Conservation (phyloP, 2,888 invertebrate species). For the Hemicrepidius hirtus region DNA sequence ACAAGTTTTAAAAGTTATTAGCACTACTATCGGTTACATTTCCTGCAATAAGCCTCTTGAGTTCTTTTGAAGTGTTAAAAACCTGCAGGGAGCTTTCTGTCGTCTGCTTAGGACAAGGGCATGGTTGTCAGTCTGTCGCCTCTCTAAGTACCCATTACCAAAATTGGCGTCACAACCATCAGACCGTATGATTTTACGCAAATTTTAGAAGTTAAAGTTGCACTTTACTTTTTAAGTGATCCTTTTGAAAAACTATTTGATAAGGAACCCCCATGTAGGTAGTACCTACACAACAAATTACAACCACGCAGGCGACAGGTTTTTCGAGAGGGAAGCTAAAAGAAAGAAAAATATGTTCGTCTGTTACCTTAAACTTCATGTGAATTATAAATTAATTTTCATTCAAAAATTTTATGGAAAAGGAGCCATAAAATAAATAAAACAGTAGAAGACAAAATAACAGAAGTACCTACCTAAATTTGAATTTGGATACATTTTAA, state of each 20-base stretch:
- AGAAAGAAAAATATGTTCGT: too few relatives aligned
- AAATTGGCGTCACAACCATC: conserved; percentile 45
- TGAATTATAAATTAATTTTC: too few relatives aligned
- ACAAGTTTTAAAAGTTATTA: not conserved
- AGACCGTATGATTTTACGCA: conserved; percentile 43
- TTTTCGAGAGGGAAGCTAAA: too few relatives aligned
- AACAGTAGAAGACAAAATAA: too few relatives aligned
- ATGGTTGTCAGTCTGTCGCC: conserved; percentile 39
- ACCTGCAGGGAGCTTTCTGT: conserved; percentile 36
- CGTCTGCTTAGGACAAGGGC: conserved; percentile 27
- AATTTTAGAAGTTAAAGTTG: conserved; percentile 30
- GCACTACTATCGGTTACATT: conserved; percentile 30
- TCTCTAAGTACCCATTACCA: conserved; percentile 39
- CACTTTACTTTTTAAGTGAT: conserved; percentile 2
- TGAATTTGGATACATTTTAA: too few relatives aligned
- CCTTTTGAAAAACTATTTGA: not conserved
- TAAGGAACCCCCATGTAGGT: not conserved
- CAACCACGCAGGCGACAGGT: too few relatives aligned
- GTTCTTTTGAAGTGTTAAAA: conserved; percentile 36
- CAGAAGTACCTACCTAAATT: too few relatives aligned
- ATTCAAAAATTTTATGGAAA: too few relatives aligned
- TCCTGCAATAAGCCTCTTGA: conserved; percentile 40
- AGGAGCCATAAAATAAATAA: too few relatives aligned
- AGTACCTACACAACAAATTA: too few relatives aligned
- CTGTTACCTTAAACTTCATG: too few relatives aligned